phyloP scores from a whole-genome alignment of 2,797 vertebrate species.

The Zenarchopterus dispar region DNA sequence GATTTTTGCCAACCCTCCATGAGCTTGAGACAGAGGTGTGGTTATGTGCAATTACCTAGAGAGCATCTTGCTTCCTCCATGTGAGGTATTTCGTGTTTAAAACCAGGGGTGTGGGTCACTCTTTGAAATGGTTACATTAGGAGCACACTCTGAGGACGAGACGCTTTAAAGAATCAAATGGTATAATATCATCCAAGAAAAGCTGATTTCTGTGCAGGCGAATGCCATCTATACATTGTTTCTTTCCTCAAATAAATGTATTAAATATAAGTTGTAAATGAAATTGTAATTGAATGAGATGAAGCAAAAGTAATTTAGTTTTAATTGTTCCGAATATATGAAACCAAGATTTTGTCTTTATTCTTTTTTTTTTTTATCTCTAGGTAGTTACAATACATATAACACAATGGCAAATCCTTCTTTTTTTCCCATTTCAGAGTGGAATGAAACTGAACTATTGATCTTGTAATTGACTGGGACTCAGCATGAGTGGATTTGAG shows the following conservation, averaged over 20 bases:
- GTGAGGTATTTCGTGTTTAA: conserved; percentile 20
- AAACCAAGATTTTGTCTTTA: too few relatives aligned
- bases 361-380: too few relatives aligned
- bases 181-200: conserved; percentile 5
- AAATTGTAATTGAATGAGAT: too few relatives aligned
- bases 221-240: neutral
- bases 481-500: conserved; percentile 13
- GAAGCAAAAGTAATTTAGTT: too few relatives aligned
- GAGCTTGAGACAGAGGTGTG: conserved; percentile 26
- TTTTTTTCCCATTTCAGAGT: conserved; percentile 7
- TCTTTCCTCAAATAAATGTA: neutral
- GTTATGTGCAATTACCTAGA: conserved; percentile 26
- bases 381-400: too few relatives aligned
- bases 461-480: conserved; percentile 29
- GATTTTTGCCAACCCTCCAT: conserved; percentile 10
- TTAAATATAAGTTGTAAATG: too few relatives aligned
- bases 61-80: conserved; percentile 12
- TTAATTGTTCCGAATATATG: too few relatives aligned
- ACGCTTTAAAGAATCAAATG: conserved; percentile 18
- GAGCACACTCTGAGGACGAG: conserved; percentile 7
- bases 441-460: conserved; percentile 12
- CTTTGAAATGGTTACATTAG: conserved; percentile 10
- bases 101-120: conserved; percentile 16
- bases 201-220: neutral
- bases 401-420: neutral